These are phyloP conservation scores for Capitulum mitella DNA, from an alignment of 2,888 invertebrate species.

Conservation along the genomic window DNA sequence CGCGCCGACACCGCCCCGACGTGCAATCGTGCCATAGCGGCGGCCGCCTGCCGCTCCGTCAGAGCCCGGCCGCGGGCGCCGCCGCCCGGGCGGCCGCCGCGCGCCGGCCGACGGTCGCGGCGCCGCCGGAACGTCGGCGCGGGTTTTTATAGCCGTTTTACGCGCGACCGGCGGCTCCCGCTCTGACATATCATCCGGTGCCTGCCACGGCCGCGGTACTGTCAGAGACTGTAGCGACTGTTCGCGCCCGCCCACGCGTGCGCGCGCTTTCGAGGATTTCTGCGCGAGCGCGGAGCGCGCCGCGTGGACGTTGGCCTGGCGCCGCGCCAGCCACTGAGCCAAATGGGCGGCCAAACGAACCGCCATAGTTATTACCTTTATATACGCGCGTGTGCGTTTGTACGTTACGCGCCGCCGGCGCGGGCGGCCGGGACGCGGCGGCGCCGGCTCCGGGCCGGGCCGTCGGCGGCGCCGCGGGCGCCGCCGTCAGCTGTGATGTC, in stretches of 20 bases:
- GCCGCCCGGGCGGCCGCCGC: neutral
- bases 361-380: neutral
- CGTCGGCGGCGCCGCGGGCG: no score
- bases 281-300: no score
- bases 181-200: neutral
- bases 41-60: no score
- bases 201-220: neutral
- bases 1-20: neutral
- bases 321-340: no score
- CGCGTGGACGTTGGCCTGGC: no score
- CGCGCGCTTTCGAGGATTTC: no score
- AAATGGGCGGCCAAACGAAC: neutral
- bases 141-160: neutral
- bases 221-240: neutral
- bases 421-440: no score
- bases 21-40: neutral
- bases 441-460: no score
- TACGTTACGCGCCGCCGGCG: no score
- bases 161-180: neutral
- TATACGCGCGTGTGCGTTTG: neutral
- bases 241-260: neutral
- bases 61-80: no score
- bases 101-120: neutral
- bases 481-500: no score
- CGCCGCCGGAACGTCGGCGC: neutral